Percentiles rank a stretch among this genome's conserved stretches.
Evolutionary conservation across 2,888 invertebrate genomes (phyloP).

Genomic region (Thalpophila matura): DNA sequence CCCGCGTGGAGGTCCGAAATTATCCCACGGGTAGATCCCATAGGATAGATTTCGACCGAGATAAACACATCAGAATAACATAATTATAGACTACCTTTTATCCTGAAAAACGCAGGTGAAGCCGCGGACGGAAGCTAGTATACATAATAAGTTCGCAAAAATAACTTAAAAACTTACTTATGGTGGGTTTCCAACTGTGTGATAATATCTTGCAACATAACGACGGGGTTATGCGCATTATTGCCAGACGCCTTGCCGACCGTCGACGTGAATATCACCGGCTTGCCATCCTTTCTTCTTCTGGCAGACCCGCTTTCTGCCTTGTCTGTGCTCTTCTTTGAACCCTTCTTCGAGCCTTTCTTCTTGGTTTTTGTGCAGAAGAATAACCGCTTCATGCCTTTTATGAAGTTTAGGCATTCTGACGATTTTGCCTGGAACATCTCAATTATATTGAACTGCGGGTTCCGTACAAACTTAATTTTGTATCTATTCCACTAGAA

Average conservation of each 20-base stretch:
- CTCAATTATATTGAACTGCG: conserved; percentile 9
- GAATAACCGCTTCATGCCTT: conserved; percentile 84
- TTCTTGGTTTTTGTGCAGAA: conserved; percentile 86
- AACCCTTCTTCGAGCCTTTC: conserved; percentile 66
- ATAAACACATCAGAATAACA: too few species aligned
- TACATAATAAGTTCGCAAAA: too few species aligned
- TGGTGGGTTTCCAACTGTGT: conserved; percentile 93
- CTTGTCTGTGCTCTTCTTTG: conserved; percentile 69
- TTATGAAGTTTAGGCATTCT: conserved; percentile 85
- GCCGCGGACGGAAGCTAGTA: too few species aligned
- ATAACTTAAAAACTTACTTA: conserved; percentile 74
- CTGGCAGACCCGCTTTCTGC: conserved; percentile 56
- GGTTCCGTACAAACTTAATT: too few species aligned
- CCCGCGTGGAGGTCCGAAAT: too few species aligned
- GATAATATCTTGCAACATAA: conserved; percentile 93
- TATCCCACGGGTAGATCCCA: too few species aligned
- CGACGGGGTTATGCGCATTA: conserved; percentile 87
- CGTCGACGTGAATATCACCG: conserved; percentile 84
- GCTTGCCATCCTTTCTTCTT: conserved; percentile 72
- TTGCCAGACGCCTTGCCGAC: conserved; percentile 86
- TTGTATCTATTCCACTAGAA: too few species aligned
- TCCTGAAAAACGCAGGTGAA: too few species aligned
- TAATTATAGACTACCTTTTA: too few species aligned
- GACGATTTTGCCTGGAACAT: conserved; percentile 81
- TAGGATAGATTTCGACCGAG: not conserved